Evolutionary conservation across 2,888 invertebrate genomes (phyloP), one percentile per base, ranked within the genome.

Genomic region (Thysanoteuthis rhombus): DNA sequence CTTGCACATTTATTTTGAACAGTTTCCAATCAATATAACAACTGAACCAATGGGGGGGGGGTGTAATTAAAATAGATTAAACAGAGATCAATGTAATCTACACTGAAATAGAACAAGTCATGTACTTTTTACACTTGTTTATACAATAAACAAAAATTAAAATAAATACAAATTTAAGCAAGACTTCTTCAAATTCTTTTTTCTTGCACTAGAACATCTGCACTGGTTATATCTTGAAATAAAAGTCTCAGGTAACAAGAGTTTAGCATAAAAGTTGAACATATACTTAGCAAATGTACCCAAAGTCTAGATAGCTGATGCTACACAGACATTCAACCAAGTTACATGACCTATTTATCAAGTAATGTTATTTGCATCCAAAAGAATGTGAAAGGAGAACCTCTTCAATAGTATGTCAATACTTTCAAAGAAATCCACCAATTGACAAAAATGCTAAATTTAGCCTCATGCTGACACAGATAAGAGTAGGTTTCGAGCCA

Each of bases 51-150:
- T 10, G 3, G 16, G 36, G 36, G 36, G 36, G 36, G 36, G 8
- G 75, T n/a, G n/a, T n/a, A n/a, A 75, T 75, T 75, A 75, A 75
- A 75, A 75, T 75, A 75, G 75, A 75, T 75, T 75, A 75, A 75
- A 28, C 28, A 58, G 16, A 75, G 75, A n/a, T 75, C 16, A 75
- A 12, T 75, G n/a, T 75, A 75, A 75, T 75, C 75, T 75, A 4
- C 12, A 75, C n/a, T 75, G 22, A 75, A 75, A 75, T 75, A 75
- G 75, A 75, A 75, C 75, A 75, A n/a, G 75, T n/a, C 12, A 1
- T 16, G 12, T 75, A 1, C 16, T 75, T 75, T 52, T 75, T 75
- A 16, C 19, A 75, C n/a, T 58, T 10, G 22, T 75, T 12, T 36
- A 12, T 75, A 36, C 16, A 52, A 5, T 5, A 52, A 22, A 52